phyloP scores from a whole-genome alignment of 2,888 invertebrate genomes.

The Hipparchia semele region DNA sequence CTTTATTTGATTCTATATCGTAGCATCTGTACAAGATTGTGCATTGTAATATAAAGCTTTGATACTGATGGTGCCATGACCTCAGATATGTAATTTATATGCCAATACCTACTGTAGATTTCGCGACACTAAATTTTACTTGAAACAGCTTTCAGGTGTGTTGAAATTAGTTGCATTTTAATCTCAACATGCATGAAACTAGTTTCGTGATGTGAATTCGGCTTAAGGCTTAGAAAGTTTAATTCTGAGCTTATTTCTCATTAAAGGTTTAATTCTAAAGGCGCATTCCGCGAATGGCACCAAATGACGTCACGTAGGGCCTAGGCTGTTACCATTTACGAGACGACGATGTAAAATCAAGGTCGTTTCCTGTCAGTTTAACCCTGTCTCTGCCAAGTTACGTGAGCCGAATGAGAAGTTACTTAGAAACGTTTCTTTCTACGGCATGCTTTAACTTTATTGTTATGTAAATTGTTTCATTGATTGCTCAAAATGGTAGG shows the following conservation, averaged over 20 bases:
- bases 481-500: not conserved
- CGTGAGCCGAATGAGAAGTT: conserved; percentile 29
- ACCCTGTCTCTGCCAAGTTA: conserved; percentile 34
- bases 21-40: too few relatives aligned
- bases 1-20: too few relatives aligned
- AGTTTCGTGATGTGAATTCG: too few relatives aligned
- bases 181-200: too few relatives aligned
- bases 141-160: too few relatives aligned
- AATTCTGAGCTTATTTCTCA: conserved; percentile 22
- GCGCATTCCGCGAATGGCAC: conserved; percentile 31
- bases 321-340: conserved; percentile 38
- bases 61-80: too few relatives aligned
- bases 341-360: conserved; percentile 40
- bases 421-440: not conserved
- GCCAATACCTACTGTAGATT: too few relatives aligned
- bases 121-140: too few relatives aligned
- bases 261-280: conserved; percentile 34
- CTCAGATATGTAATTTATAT: too few relatives aligned
- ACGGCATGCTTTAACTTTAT: conserved; percentile 9
- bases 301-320: conserved; percentile 37
- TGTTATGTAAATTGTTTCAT: conserved; percentile 13
- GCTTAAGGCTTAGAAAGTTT: not conserved
- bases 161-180: too few relatives aligned
- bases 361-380: conserved; percentile 38
- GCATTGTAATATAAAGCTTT: too few relatives aligned